Percentiles rank a stretch among this genome's conserved stretches.
Conservation (phyloP, 2,113 vertebrate genomes). For the Colistium nudipinnis region DNA sequence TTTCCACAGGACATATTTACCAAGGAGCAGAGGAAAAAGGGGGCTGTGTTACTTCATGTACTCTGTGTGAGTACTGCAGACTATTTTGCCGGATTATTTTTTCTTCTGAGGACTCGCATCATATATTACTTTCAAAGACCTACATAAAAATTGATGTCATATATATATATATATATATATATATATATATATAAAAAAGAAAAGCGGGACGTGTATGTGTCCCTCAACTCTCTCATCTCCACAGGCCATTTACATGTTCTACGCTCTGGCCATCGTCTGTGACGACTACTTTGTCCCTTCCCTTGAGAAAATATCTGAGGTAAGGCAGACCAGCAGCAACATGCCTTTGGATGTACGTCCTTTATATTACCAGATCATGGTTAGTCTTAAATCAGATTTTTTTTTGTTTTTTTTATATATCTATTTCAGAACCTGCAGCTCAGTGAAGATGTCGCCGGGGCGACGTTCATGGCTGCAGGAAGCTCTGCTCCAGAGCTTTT, state of each 20-base stretch:
- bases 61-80: conserved; percentile 78
- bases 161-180: too few relatives aligned
- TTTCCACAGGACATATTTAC: conserved; percentile 84
- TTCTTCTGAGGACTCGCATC: neutral
- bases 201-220: neutral
- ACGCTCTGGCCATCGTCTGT: conserved; percentile 83
- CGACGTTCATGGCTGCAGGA: conserved; percentile 85
- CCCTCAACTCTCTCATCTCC: neutral
- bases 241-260: conserved; percentile 86
- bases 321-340: conserved; percentile 47
- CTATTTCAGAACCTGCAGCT: conserved; percentile 82
- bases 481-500: conserved; percentile 85
- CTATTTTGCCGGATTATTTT: neutral
- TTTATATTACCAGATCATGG: neutral
- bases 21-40: conserved; percentile 79
- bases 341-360: neutral
- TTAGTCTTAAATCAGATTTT: neutral
- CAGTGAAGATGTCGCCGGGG: conserved; percentile 84
- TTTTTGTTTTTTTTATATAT: neutral
- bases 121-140: neutral
- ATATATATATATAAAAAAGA: too few relatives aligned
- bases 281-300: conserved; percentile 86
- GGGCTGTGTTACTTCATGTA: conserved; percentile 80
- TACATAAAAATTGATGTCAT: neutral
- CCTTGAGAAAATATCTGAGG: conserved; percentile 86